These are phyloP conservation scores for Gavia stellata DNA, from an alignment of 2,113 vertebrate genomes.

Conservation along the genomic window DNA sequence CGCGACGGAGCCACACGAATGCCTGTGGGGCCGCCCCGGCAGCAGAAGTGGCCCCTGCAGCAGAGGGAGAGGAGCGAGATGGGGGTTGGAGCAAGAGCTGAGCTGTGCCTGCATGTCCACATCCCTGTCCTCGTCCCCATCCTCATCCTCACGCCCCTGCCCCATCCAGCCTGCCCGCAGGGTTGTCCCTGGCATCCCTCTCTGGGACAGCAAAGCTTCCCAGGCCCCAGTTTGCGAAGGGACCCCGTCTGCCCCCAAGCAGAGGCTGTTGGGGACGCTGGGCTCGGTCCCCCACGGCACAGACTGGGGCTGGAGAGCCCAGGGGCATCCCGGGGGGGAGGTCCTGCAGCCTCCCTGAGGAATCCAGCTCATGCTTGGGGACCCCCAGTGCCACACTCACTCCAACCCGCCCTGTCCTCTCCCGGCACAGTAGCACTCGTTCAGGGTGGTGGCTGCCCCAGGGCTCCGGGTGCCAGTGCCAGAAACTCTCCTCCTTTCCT, in stretches of 20 bases:
- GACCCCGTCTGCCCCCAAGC: fast-evolving
- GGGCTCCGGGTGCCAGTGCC: not conserved
- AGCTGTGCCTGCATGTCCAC: fast-evolving
- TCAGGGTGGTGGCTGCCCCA: fast-evolving
- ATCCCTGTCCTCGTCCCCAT: no score
- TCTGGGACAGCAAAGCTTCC: not conserved
- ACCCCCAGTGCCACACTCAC: fast-evolving
- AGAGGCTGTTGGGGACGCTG: not conserved
- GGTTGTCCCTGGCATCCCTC: not conserved
- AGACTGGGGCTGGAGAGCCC: not conserved
- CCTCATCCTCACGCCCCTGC: not conserved
- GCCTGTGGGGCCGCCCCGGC: fast-evolving
- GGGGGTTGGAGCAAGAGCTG: not conserved
- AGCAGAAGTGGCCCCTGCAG: not conserved
- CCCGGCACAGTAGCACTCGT: fast-evolving
- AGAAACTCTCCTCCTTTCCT: not conserved
- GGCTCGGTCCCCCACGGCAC: fast-evolving
- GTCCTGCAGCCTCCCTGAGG: not conserved
- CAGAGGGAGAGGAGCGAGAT: not conserved
- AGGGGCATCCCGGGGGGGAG: fast-evolving
- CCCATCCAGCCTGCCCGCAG: fast-evolving
- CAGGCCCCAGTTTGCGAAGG: fast-evolving
- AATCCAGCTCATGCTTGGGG: fast-evolving
- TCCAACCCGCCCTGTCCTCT: fast-evolving
- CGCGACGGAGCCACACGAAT: fast-evolving